Evolutionary conservation across 2,113 vertebrate species (phyloP).

Genomic region (Pao palembangensis): DNA sequence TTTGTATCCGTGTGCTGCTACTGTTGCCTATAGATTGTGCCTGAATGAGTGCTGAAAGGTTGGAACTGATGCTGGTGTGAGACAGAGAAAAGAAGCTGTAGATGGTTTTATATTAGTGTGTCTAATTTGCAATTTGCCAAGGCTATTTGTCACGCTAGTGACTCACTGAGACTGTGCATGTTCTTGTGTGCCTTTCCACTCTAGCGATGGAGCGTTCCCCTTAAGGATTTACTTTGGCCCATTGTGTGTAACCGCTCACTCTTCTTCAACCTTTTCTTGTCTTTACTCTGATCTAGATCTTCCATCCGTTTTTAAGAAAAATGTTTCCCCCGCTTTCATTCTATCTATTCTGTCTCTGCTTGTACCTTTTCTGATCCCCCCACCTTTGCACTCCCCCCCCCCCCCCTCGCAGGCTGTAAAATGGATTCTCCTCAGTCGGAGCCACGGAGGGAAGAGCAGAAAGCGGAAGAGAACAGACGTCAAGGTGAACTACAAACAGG

Average conservation of each 20-base stretch:
- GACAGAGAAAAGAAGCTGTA: not conserved
- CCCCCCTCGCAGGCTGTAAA: slow-evolving; percentile 83
- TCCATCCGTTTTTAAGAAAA: slow-evolving; percentile 1
- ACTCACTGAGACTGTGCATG: slow-evolving; percentile 17
- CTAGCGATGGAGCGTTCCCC: slow-evolving; percentile 52
- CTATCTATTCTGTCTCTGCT: slow-evolving; percentile 44
- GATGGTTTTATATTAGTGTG: slow-evolving; percentile 3
- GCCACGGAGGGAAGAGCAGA: slow-evolving; percentile 77
- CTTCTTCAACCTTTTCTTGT: not conserved
- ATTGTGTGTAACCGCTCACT: slow-evolving; percentile 36
- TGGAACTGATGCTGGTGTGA: slow-evolving; percentile 22
- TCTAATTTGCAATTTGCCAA: slow-evolving; percentile 10
- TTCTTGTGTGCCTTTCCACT: slow-evolving; percentile 41
- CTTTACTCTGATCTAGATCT: slow-evolving; percentile 4
- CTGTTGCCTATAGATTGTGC: slow-evolving; percentile 32
- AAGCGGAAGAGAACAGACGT: slow-evolving; percentile 79
- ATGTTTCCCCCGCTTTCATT: slow-evolving; percentile 18
- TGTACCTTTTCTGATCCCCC: slow-evolving; percentile 42
- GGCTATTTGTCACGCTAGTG: slow-evolving; percentile 2
- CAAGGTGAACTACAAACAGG: slow-evolving; percentile 84
- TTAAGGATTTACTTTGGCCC: slow-evolving; percentile 49
- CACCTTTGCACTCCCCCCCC: slow-evolving; percentile 21
- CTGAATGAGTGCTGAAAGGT: slow-evolving; percentile 40
- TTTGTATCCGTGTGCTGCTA: slow-evolving; percentile 40
- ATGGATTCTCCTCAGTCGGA: slow-evolving; percentile 85